Evolutionary conservation across 2,888 invertebrate species (phyloP), one percentile per base, ranked within the genome.

Genomic region (Cantharis rufa): DNA sequence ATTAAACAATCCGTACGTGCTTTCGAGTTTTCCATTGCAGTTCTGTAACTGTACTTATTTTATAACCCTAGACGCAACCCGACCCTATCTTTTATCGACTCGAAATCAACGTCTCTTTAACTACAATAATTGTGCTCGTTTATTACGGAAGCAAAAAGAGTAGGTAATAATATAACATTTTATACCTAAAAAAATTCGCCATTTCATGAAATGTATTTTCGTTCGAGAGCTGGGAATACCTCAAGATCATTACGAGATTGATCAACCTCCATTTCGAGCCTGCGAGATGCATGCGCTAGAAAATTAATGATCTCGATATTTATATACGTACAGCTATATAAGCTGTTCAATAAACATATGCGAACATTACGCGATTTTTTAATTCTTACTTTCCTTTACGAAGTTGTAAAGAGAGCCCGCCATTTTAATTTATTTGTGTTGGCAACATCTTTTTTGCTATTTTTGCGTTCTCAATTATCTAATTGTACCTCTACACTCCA

Each of bases 1-100:
- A 66, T 66, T 66, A 66, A 66, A 66, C 64, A 21, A 66, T 66
- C n/a, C n/a, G 64, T 66, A 66, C 64, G 64, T 66, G 64, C 64
- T 66, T n/a, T 66, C 64, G 24, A 66, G 64, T n/a, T 66, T 66
- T 66, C 21, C 24, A 66, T 66, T 66, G 18, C 64, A n/a, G 7
- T 66, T 66, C 24, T 66, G 64, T 21, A 11, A 18, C 21, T 21
- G 18, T 21, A 24, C 64, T 66, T 21, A 21, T 66, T 66, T 66
- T 21, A 21, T 66, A 66, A 24, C 64, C 24, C 64, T 66, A 15
- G 64, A 21, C 64, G 64, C 24, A 63, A 63, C 16, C 16, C 48
- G 48, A 48, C 48, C 13, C n/a, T 48, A 13, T n/a, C 48, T n/a
- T 48, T 48, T 48, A 48, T 48, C 48, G 48, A 48, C 48, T 48